Evolutionary conservation across 2,113 vertebrate species (phyloP).

Genomic region (Ictalurus furcatus): DNA sequence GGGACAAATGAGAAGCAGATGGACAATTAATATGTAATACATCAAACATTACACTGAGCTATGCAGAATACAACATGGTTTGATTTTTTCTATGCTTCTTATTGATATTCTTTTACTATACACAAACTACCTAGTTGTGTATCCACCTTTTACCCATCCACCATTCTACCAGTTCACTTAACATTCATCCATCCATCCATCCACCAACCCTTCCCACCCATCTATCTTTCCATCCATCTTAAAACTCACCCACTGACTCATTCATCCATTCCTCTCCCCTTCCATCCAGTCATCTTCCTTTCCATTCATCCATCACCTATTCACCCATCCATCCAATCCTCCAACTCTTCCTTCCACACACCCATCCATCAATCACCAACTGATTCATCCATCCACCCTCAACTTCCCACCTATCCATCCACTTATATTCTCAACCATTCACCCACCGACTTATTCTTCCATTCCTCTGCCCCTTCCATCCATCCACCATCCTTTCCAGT

Average conservation of each 20-base stretch:
- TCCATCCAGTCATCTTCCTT: no score
- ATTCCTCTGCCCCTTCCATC: background rate
- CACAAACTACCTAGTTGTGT: background rate
- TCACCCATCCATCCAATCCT: background rate
- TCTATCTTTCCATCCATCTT: background rate
- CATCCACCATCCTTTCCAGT: background rate
- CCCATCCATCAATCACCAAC: no score
- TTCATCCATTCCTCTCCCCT: no score
- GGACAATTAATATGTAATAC: background rate
- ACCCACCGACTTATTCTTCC: no score
- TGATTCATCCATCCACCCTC: no score
- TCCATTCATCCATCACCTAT: background rate
- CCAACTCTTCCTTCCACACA: no score
- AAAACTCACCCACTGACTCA: no score
- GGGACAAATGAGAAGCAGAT: conserved; percentile 8
- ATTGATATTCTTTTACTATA: background rate
- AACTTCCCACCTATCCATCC: no score
- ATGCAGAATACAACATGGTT: background rate
- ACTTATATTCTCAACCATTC: no score
- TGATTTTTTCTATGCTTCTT: background rate
- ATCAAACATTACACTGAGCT: background rate
- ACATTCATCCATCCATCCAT: background rate
- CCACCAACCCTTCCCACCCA: background rate
- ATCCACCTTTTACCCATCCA: background rate
- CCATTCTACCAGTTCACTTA: background rate